A percentile compares a stretch with the other conserved stretches of the same genome.
phyloP scores from a whole-genome alignment of 64 coral and sea anemone species.

The Montipora cactus region DNA sequence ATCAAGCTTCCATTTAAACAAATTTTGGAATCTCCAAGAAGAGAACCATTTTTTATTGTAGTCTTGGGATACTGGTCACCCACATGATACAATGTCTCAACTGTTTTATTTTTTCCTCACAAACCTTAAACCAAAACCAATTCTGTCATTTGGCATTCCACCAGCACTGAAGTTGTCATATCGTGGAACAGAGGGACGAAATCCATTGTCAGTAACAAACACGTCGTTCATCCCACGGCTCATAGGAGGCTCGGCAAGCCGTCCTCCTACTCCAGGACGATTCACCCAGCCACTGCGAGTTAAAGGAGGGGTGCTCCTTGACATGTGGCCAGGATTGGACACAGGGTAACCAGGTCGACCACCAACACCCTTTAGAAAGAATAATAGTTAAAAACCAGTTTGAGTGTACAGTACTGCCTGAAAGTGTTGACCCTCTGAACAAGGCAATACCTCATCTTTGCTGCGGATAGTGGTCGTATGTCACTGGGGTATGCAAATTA shows the following conservation, averaged over 20 bases:
- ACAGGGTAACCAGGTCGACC: slow-evolving; percentile 42
- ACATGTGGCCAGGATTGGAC: slow-evolving; percentile 6
- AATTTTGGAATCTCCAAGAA: no score
- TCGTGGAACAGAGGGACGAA: slow-evolving; percentile 57
- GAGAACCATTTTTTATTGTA: no score
- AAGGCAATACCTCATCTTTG: no score
- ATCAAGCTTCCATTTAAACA: no score
- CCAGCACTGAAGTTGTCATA: slow-evolving; percentile 66
- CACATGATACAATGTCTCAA: no score
- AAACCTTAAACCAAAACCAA: slow-evolving; percentile 76
- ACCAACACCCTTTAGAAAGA: not conserved
- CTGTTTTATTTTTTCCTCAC: not conserved
- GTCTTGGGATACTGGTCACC: no score
- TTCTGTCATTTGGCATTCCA: slow-evolving; percentile 45
- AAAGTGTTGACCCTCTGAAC: no score
- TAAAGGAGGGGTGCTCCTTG: slow-evolving; percentile 78
- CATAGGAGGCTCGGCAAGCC: slow-evolving; percentile 25
- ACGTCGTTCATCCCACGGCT: slow-evolving; percentile 90
- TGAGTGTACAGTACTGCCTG: not conserved
- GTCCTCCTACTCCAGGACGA: slow-evolving; percentile 30
- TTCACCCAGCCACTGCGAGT: slow-evolving; percentile 69
- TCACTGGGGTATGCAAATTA: no score
- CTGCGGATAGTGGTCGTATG: no score
- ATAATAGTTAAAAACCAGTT: not conserved
- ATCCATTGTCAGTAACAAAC: slow-evolving; percentile 83